Percentiles rank a stretch among this genome's conserved stretches.
Conservation (phyloP, 2,797 vertebrate species). For the Odontamblyopus lacepedii region DNA sequence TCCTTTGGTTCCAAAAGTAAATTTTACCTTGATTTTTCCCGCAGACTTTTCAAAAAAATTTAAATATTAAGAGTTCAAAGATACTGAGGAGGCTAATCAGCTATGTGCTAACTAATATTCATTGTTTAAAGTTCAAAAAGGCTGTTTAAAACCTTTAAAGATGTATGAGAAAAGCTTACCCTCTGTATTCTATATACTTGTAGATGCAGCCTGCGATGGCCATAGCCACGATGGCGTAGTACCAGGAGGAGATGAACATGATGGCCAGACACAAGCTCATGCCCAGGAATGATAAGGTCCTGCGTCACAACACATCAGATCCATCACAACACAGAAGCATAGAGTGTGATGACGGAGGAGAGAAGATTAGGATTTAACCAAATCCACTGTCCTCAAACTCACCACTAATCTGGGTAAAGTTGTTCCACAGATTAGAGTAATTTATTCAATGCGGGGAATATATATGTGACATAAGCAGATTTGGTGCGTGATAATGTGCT, state of each 20-base stretch:
- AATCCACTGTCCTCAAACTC: conserved; percentile 26
- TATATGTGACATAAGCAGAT: not conserved
- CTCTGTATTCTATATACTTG: conserved; percentile 97
- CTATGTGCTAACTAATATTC: too few relatives aligned
- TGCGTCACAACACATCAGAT: conserved; percentile 48
- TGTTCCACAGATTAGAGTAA: not conserved
- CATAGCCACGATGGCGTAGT: conserved; percentile 94
- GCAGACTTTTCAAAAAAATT: too few relatives aligned
- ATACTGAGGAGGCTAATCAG: too few relatives aligned
- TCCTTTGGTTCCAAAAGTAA: too few relatives aligned
- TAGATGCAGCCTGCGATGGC: conserved; percentile 92
- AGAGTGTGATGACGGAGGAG: conserved; percentile 16
- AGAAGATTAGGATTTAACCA: conserved; percentile 15
- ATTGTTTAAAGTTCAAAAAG: too few relatives aligned
- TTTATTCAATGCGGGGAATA: not conserved
- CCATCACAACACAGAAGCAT: not conserved
- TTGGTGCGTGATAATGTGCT: not conserved
- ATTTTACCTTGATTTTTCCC: too few relatives aligned
- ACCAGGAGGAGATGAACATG: conserved; percentile 98
- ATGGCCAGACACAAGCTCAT: conserved; percentile 96
- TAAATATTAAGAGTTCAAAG: too few relatives aligned
- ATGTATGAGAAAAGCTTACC: conserved; percentile 76
- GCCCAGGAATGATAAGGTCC: conserved; percentile 93
- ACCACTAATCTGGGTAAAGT: conserved; percentile 31
- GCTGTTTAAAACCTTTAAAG: too few relatives aligned